These are phyloP conservation scores for Urocyon cinereoargenteus DNA, from an alignment of 2,797 vertebrate species.

Conservation along the genomic window DNA sequence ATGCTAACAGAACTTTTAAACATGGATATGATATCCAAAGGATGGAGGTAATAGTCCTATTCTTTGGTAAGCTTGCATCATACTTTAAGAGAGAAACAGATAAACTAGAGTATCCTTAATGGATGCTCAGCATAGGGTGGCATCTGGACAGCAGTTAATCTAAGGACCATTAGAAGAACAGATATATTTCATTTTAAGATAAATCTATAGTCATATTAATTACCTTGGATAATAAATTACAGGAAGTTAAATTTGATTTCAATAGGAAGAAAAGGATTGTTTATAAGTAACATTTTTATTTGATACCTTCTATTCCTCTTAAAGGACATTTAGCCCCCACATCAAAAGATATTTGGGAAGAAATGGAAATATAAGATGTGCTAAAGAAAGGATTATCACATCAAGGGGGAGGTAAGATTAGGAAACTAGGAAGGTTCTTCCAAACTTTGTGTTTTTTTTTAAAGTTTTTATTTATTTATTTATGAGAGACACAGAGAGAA, in stretches of 20 bases:
- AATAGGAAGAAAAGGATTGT: not conserved
- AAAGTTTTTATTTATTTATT: too few species aligned
- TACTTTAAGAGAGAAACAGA: not conserved
- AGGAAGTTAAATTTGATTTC: not conserved
- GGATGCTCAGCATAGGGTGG: not conserved
- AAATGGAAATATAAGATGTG: not conserved
- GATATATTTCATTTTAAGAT: not conserved
- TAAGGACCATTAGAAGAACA: not conserved
- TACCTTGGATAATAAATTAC: not conserved
- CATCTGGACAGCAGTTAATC: not conserved
- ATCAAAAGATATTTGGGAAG: not conserved
- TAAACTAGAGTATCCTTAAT: not conserved
- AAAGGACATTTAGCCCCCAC: not conserved
- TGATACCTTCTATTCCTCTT: not conserved
- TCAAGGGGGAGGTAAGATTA: not conserved
- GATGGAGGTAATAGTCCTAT: not conserved
- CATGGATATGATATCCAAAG: not conserved
- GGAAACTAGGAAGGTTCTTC: not conserved
- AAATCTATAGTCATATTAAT: not conserved
- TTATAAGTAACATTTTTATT: not conserved
- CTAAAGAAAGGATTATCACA: not conserved
- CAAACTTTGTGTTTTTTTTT: not conserved
- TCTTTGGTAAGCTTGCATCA: not conserved
- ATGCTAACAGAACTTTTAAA: not conserved
- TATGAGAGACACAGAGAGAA: too few species aligned